phyloP scores from a whole-genome alignment of 2,113 vertebrate genomes.

The Nothoprocta pentlandii region DNA sequence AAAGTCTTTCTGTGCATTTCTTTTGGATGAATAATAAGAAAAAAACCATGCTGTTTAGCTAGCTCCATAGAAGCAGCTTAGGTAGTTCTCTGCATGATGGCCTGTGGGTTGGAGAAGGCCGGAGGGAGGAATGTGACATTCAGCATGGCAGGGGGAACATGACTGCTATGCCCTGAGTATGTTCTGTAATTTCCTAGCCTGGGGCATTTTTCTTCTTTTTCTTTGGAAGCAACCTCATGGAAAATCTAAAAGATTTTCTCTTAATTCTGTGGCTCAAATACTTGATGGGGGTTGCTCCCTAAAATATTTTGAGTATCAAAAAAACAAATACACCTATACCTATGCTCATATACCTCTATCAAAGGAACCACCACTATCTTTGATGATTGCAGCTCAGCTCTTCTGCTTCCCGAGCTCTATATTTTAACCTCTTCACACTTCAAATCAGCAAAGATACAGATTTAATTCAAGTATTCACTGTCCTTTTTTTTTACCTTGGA shows the following conservation, averaged over 20 bases:
- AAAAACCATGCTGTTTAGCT: not conserved
- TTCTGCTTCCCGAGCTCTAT: not conserved
- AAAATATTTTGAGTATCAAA: not conserved
- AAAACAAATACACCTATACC: not conserved
- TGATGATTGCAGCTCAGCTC: not conserved
- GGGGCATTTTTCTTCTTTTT: not conserved
- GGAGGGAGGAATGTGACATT: not conserved
- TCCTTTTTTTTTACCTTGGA: not conserved
- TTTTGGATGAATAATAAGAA: not conserved
- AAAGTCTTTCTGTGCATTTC: not conserved
- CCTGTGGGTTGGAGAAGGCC: not conserved
- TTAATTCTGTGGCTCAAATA: not conserved
- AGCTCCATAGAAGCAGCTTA: not conserved
- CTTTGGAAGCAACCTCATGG: not conserved
- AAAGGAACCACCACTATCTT: not conserved
- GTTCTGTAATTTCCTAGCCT: not conserved
- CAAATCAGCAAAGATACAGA: not conserved
- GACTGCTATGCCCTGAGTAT: not conserved
- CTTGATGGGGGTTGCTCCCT: not conserved
- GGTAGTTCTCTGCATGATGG: not conserved
- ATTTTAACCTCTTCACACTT: not conserved
- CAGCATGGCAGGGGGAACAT: not conserved
- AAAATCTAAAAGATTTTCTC: not conserved
- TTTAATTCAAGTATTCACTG: not conserved
- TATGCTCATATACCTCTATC: not conserved